phyloP scores from a whole-genome alignment of 2,113 vertebrate genomes.

The Ploceus nigricollis region DNA sequence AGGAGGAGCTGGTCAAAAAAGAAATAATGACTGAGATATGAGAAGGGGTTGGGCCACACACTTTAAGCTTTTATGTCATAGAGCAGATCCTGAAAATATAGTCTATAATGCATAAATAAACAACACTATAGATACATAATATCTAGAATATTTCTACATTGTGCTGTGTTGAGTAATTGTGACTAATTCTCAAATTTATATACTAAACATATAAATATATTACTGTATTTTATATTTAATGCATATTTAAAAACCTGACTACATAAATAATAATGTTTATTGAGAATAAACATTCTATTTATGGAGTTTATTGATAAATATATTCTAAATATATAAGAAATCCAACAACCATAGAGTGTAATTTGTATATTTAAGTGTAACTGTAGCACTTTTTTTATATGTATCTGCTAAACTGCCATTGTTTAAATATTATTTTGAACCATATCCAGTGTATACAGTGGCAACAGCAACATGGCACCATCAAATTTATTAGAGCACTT shows the following conservation, averaged over 20 bases:
- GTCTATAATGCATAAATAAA: background rate
- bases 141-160: background rate
- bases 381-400: background rate
- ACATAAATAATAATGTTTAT: background rate
- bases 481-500: background rate
- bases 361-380: background rate
- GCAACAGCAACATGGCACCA: background rate
- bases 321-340: background rate
- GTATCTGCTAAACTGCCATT: background rate
- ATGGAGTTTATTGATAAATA: background rate
- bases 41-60: background rate
- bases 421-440: background rate
- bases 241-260: background rate
- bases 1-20: background rate
- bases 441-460: background rate
- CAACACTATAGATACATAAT: background rate
- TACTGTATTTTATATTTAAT: background rate
- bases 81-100: background rate
- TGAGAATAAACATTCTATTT: background rate
- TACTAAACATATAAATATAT: background rate
- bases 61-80: background rate
- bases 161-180: background rate
- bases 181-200: background rate
- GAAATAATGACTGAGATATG: background rate
- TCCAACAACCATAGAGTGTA: background rate